Conservation (phyloP, 2,888 invertebrate species). For the Plemyria rubiginata region DNA sequence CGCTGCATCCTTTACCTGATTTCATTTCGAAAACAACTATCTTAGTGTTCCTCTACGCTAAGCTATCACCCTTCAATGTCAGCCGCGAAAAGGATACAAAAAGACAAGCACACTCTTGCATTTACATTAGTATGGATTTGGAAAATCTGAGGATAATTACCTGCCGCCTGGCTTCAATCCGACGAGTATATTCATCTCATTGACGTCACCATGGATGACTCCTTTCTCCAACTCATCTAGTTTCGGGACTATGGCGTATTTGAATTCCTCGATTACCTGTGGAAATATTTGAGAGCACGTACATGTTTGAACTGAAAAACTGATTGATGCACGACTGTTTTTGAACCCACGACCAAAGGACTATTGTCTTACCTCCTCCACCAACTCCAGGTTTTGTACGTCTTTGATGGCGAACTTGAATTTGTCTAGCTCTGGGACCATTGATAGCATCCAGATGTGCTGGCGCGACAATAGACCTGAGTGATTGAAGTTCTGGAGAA, state of each 20-base stretch:
- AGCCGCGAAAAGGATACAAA: too few relatives aligned
- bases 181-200: slow-evolving; percentile 94
- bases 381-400: slow-evolving; percentile 82
- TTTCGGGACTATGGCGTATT: slow-evolving; percentile 86
- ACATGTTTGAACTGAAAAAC: too few relatives aligned
- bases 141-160: slow-evolving; percentile 42
- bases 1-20: too few relatives aligned
- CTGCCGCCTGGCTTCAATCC: slow-evolving; percentile 67
- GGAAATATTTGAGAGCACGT: neutral
- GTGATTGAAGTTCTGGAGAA: slow-evolving; percentile 88
- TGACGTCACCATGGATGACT: slow-evolving; percentile 95
- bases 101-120: too few relatives aligned
- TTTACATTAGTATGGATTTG: neutral
- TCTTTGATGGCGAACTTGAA: slow-evolving; percentile 90
- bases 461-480: slow-evolving; percentile 87
- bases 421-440: slow-evolving; percentile 87
- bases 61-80: too few relatives aligned
- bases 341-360: too few relatives aligned
- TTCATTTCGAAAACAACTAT: too few relatives aligned
- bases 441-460: slow-evolving; percentile 91
- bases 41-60: too few relatives aligned
- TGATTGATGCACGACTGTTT: too few relatives aligned
- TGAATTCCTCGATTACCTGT: slow-evolving; percentile 86
- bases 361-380: slow-evolving; percentile 70
- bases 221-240: slow-evolving; percentile 86